Base-by-base conservation (phyloP, 2,888 invertebrate genomes). In the Cerastis rubricosa region DNA sequence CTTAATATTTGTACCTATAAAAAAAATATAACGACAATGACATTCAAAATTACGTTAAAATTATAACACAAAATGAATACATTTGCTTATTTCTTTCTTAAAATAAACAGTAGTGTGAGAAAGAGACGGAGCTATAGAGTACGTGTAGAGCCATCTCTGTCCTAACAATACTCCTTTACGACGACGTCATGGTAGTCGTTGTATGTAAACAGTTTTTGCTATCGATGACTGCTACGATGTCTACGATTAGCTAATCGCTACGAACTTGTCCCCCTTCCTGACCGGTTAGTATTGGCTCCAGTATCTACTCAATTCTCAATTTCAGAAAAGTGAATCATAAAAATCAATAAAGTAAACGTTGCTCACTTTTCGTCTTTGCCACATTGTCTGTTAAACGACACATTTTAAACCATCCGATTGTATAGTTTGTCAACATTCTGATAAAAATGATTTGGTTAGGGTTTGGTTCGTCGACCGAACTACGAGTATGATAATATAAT, bases 41-140 rank as follows among this genome's bases (percentile, higher is more conserved):
- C 76, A 81, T 76, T 68, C 22, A 76, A 57, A 69, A 72, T 72
- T 72, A 71, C 51, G 72, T 66, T 82, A 75, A 82, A 82, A 72
- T 2, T 49, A 80, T 75, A 40, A 68, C 25, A 77, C 40, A 47
- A 47, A 35, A 43, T 59, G 11, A n/a, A 45, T 29, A 45, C 0
- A 9, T 49, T n/a, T 59, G n/a, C 7, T 68, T 80, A n/a, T 78
- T 77, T 64, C 0, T n/a, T 51, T 57, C 8, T 3, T 19, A 25
- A 19, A 74, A 2, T 19, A 35, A 8, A 29, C 22, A 35, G 35
- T 3, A 35, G 35, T 35, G 35, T 35, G 35, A 3, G 35, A 35
- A 35, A 35, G 35, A 35, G 35, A 35, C 35, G 1, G 35, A 35
- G 35, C 35, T 35, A 35, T 35, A 35, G 35, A 35, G 2, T 1